These are phyloP conservation scores for Melanerpes aurifrons DNA, from an alignment of 2,113 vertebrate species.

Conservation along the genomic window DNA sequence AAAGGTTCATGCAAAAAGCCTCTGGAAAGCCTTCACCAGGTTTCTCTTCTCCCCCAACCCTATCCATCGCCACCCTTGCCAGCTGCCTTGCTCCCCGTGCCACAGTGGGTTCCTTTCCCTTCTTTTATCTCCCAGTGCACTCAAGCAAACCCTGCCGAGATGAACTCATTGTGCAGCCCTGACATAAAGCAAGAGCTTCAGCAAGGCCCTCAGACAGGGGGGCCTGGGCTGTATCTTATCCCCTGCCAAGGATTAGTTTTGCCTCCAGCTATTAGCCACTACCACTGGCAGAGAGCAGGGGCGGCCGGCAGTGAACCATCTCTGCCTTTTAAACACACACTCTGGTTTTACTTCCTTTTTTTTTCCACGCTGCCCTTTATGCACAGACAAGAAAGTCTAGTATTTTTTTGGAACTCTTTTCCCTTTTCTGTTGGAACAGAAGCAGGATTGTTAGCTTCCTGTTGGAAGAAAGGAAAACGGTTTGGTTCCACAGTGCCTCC, in stretches of 20 bases:
- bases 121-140: slow-evolving; percentile 70
- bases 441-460: not conserved
- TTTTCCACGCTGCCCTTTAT: not conserved
- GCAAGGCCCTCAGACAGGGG: slow-evolving; percentile 68
- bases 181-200: slow-evolving; percentile 63
- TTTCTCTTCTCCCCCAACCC: not conserved
- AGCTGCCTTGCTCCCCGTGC: not conserved
- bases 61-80: not conserved
- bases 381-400: slow-evolving; percentile 14
- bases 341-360: not conserved
- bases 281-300: slow-evolving; percentile 77
- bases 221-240: slow-evolving; percentile 78
- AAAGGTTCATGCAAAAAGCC: not conserved
- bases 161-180: slow-evolving; percentile 73
- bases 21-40: slow-evolving; percentile 56
- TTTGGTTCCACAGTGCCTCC: not conserved
- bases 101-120: not conserved
- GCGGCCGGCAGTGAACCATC: not conserved
- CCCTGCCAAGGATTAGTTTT: slow-evolving; percentile 80
- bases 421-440: not conserved
- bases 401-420: not conserved
- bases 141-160: slow-evolving; percentile 74
- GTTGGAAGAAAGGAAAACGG: not conserved
- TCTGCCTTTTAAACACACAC: slow-evolving; percentile 44
- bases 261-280: slow-evolving; percentile 80